Base-by-base conservation (phyloP, 1,140 invertebrate species). In the Leucophenga varia region DNA sequence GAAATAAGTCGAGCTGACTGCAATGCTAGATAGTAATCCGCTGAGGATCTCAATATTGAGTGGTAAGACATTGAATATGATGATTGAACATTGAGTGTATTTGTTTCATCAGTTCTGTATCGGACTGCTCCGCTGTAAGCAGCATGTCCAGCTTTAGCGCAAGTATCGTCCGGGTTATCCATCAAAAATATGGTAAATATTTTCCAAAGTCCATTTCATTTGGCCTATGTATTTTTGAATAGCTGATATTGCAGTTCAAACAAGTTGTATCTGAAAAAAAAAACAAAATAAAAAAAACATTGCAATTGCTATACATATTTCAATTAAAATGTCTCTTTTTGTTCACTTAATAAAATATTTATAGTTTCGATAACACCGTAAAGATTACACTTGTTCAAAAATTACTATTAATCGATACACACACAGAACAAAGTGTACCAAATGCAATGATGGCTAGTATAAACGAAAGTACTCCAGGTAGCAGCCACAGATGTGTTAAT, bases 31-130 rank as follows among this genome's bases (percentile, higher is more conserved):
- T 95, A 98, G 74, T 94, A 99, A 77, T 99, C 97, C 14, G 80
- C 75, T 0, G 93, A 96, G 1, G 85, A 87, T 73, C 93, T 95
- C 14, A 98, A 76, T n/a, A 96, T 89, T 0, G 90, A 90, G 76
- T 99, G 97, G 76, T 95, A 98, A 1, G 91, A 84, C 91, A 94
- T 96, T 73, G 95, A 98, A 75, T 95, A 93, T 0, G 88, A 90
- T 1, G 89, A 81, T 1, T 80, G 82, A 1, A 90, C 81, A 16
- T 54, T 47, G 2, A 79, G 77, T 30, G 72, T 28, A 47, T 78
- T 48, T 14, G 72, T 64, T 17, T 75, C 49, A 80, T 76, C 1
- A 76, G 76, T 3, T 58, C 68, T 59, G 43, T 83, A 86, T 52
- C 85, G 86, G 12, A 90, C 84, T 39, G 82, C 86, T 48, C 83